Base-by-base conservation (phyloP, 2,797 vertebrate species). In the Centropyge bicolor region DNA sequence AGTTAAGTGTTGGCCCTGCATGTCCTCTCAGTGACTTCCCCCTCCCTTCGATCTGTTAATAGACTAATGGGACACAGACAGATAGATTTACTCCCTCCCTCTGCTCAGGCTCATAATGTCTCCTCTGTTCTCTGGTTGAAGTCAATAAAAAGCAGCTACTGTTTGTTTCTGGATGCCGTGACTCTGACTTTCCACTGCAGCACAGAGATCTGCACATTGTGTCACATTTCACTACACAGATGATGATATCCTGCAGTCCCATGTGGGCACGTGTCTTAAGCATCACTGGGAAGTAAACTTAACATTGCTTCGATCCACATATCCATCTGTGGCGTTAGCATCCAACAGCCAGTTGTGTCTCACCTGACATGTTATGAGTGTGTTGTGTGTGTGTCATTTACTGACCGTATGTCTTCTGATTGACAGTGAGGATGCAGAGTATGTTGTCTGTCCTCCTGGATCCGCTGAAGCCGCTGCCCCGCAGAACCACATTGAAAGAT, bases 401-500 rank as follows among this genome's bases (percentile, higher is more conserved):
- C 97, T 95, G 95, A 99, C 98, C 87, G 54, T 94, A 90, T 5
- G 88, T 95, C 8, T 94, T 96, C 41, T 95, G 94, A 0, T 97
- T 95, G 46, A 96, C 78, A 6, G 95, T 94, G 51, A 97, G 95
- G 31, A 92, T 94, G 54, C 98, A 99, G 62, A 95, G 90, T 1
- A 96, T 82, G 0, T 87, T 92, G 55, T 95, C 93, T 0, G 74
- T 88, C 41, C 86, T 95, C 76, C 92, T 95, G 27, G 96, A 95
- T 20, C 97, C 87, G 0, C 87, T 95, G 90, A 99, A 97, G 74
- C 96, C 96, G 0, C 92, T 95, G 83, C 97, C 97, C 85, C 90
- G 95, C 59, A 99, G 88, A 61, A 99, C 97, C 70, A 99, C 95
- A 1, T 96, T 93, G 86, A 99, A 99, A 20, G 97, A 95, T 89